Percentiles rank a stretch among this genome's conserved stretches.
phyloP scores from a whole-genome alignment of 2,888 invertebrate genomes.

The Lycocerus yunnanus region DNA sequence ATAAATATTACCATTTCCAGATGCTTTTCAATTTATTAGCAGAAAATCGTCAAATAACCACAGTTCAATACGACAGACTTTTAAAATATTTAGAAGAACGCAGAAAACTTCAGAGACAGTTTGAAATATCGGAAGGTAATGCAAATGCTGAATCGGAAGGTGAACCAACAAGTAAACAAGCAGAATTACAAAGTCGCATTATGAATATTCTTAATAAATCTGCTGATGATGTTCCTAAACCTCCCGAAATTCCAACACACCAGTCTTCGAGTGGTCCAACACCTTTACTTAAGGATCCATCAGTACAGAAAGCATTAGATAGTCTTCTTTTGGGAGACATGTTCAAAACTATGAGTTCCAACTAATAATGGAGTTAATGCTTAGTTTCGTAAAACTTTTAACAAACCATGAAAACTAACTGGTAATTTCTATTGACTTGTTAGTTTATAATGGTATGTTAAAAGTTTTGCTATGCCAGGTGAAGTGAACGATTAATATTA shows the following conservation, averaged over 20 bases:
- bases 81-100: constrained; percentile 75
- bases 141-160: constrained; percentile 55
- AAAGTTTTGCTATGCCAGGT: no score
- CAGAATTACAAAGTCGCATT: constrained; percentile 77
- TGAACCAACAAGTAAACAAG: constrained; percentile 63
- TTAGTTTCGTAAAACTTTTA: no score
- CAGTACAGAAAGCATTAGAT: constrained; percentile 79
- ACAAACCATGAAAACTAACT: no score
- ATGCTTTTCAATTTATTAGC: constrained; percentile 78
- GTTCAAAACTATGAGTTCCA: constrained; percentile 57
- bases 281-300: constrained; percentile 72
- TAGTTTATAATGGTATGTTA: no score
- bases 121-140: constrained; percentile 74
- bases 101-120: constrained; percentile 73
- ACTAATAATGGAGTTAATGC: constrained; percentile 23
- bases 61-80: constrained; percentile 78
- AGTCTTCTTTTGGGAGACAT: constrained; percentile 65
- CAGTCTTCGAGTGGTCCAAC: constrained; percentile 41
- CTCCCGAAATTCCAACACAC: constrained; percentile 44
- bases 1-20: constrained; percentile 38
- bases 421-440: no score
- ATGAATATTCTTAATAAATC: constrained; percentile 73
- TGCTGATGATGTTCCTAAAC: constrained; percentile 46
- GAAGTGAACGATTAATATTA: no score
- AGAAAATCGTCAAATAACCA: constrained; percentile 78